Conservation (phyloP, 35 echinoderm and acorn worm genomes). For the Ophioderma brevispina region DNA sequence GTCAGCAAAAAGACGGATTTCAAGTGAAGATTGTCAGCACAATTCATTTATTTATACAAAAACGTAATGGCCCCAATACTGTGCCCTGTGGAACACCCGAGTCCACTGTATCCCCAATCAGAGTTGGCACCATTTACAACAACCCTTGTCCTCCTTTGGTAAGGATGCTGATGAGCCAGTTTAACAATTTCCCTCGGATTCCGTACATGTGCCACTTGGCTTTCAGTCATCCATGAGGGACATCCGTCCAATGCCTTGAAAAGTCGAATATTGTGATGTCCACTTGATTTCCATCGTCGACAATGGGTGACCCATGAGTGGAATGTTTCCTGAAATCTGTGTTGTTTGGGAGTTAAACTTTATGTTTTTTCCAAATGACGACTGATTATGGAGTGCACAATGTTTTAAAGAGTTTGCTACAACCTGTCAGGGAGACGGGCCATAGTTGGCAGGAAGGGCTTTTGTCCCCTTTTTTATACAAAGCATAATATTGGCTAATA, state of each 20-base stretch:
- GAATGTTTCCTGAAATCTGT: slow-evolving; percentile 31
- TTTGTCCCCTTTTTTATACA: slow-evolving; percentile 11
- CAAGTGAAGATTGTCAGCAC: slow-evolving; percentile 19
- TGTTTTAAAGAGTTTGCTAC: background rate
- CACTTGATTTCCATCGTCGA: no score
- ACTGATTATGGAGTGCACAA: slow-evolving; percentile 29
- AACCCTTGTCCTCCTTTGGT: background rate
- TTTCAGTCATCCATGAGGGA: background rate
- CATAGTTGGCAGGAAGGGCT: slow-evolving; percentile 2
- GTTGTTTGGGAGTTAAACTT: slow-evolving; percentile 16
- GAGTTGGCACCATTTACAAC: background rate
- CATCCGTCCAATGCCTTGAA: background rate
- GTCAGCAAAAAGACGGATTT: slow-evolving; percentile 17
- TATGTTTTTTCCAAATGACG: slow-evolving; percentile 28
- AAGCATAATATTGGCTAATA: background rate
- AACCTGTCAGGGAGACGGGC: background rate
- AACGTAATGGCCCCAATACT: background rate
- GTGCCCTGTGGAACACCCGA: no score
- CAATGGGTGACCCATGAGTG: slow-evolving; percentile 25
- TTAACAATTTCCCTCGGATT: no score
- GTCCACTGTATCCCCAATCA: background rate
- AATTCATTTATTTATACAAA: slow-evolving; percentile 6
- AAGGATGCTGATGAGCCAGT: no score
- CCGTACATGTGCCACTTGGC: no score
- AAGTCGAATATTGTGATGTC: no score